These are phyloP conservation scores for Hyperoplus lanceolatus DNA, from an alignment of 2,797 vertebrate species.

Conservation along the genomic window DNA sequence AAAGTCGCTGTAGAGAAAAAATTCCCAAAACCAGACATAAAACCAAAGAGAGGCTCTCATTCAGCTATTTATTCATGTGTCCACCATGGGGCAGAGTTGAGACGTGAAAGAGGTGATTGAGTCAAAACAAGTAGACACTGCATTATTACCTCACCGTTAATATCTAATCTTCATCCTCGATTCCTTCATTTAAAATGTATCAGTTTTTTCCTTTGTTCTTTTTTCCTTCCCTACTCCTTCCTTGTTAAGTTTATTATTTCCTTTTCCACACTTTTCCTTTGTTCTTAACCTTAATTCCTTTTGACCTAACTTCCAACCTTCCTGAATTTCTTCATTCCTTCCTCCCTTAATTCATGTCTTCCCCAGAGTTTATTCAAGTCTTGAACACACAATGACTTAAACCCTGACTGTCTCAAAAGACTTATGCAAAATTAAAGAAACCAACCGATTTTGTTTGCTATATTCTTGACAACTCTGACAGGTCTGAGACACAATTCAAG, in stretches of 20 bases:
- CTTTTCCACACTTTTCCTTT: too few species aligned
- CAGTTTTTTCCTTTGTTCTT: too few species aligned
- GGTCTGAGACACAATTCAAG: neutral
- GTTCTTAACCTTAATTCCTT: neutral
- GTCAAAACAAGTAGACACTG: neutral
- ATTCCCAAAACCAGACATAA: neutral
- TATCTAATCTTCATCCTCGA: neutral
- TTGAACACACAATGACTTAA: neutral
- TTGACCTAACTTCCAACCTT: neutral
- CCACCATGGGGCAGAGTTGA: constrained; percentile 77
- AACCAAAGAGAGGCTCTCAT: neutral
- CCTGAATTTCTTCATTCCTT: neutral
- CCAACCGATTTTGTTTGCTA: neutral
- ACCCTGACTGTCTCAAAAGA: neutral
- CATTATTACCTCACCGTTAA: neutral
- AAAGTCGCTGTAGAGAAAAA: neutral
- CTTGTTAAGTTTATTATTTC: neutral
- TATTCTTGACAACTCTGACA: neutral
- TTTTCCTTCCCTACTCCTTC: neutral
- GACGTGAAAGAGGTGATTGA: constrained; percentile 20
- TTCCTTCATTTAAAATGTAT: neutral
- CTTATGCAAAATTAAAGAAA: neutral
- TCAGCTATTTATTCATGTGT: constrained; percentile 32
- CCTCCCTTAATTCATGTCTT: neutral
- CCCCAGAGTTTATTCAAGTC: neutral